Conservation (phyloP, 2,797 vertebrate genomes). For the Thripadectes ignobilis region DNA sequence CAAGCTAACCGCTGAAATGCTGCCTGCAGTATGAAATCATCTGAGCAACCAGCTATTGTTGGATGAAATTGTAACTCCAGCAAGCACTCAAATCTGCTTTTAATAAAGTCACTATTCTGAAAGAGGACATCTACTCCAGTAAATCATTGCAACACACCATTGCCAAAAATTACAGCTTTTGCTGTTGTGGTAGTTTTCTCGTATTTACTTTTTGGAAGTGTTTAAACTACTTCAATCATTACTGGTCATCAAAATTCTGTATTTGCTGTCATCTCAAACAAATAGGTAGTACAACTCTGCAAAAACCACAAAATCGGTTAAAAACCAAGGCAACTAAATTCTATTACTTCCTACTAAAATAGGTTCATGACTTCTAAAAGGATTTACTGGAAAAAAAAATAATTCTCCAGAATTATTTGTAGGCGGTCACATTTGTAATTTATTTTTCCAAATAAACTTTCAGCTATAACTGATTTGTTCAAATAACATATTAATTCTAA, state of each 20-base stretch:
- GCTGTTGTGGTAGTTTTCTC: neutral
- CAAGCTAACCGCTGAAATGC: neutral
- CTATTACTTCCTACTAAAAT: neutral
- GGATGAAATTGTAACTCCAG: neutral
- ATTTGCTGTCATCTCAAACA: neutral
- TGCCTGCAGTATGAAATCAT: neutral
- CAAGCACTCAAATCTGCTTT: neutral
- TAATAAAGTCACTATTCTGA: neutral
- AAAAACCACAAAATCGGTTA: neutral
- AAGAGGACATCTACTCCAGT: neutral
- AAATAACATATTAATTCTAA: neutral
- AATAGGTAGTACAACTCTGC: neutral
- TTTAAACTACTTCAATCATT: neutral
- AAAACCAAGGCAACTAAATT: neutral
- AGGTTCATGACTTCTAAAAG: neutral
- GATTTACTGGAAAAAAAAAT: neutral
- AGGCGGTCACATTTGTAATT: neutral
- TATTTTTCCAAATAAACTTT: neutral
- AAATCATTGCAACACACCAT: neutral
- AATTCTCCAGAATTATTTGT: neutral
- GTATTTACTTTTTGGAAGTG: neutral
- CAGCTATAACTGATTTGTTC: neutral
- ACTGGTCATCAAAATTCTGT: neutral
- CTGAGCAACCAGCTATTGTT: neutral
- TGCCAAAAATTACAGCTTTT: neutral